phyloP scores from a whole-genome alignment of 2,888 invertebrate species.

The Torymus aiolomorphi region DNA sequence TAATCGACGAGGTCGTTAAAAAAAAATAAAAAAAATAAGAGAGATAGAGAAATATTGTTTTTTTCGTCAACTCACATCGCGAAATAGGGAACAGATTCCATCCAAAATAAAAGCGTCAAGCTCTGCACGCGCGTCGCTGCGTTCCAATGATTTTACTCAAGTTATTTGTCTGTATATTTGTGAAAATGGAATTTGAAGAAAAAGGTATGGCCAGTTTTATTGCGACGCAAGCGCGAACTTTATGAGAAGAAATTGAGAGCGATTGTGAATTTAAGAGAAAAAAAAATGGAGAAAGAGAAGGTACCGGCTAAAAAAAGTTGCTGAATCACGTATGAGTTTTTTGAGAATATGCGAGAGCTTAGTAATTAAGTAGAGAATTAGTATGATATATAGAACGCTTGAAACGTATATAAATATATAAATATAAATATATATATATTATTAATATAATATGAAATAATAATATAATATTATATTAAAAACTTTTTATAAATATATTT shows the following conservation, averaged over 20 bases:
- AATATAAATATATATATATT: conserved; percentile 50
- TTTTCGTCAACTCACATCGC: too few relatives aligned
- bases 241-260: conserved; percentile 12
- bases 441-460: conserved; percentile 54
- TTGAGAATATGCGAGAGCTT: conserved; percentile 53
- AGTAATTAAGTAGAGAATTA: conserved; percentile 57
- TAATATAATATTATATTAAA: conserved; percentile 70
- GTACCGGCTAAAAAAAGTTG: conserved; percentile 36
- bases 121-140: conserved; percentile 65
- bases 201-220: conserved; percentile 34
- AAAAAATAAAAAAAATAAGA: neutral
- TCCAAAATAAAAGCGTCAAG: conserved; percentile 62
- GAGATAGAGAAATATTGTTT: conserved; percentile 15
- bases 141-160: conserved; percentile 64
- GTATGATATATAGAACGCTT: conserved; percentile 72
- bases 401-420: conserved; percentile 70
- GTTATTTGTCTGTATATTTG: conserved; percentile 65
- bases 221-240: conserved; percentile 19
- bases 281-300: conserved; percentile 14
- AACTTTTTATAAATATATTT: conserved; percentile 76
- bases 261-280: neutral
- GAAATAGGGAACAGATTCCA: conserved; percentile 69
- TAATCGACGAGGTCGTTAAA: conserved; percentile 10
- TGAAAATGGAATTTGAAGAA: conserved; percentile 47
- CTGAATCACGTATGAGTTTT: conserved; percentile 54